A percentile compares a stretch with the other conserved stretches of the same genome.
phyloP scores from a whole-genome alignment of 2,888 invertebrate genomes.

The Luperina testacea region DNA sequence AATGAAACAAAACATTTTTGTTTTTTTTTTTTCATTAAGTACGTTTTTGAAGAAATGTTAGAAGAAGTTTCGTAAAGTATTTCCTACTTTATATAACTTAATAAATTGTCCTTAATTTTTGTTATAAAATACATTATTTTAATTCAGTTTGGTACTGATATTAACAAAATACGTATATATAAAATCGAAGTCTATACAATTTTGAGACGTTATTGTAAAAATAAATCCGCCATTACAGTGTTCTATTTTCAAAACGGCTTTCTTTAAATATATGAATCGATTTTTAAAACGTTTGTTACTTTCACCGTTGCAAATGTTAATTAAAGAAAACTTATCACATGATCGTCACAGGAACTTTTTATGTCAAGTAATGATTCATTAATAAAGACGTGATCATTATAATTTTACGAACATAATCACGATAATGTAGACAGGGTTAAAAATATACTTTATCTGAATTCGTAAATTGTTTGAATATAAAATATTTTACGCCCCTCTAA shows the following conservation, averaged over 20 bases:
- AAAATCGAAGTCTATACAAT: neutral
- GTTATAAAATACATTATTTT: neutral
- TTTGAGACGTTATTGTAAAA: neutral
- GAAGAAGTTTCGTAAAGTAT: neutral
- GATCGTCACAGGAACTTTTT: neutral
- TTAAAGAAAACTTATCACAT: neutral
- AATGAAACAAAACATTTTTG: no score
- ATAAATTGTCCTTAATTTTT: neutral
- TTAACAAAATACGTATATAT: neutral
- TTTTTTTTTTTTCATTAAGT: no score
- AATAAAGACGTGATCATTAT: neutral
- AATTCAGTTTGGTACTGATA: neutral
- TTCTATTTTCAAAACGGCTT: slow-evolving; percentile 1
- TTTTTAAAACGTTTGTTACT: slow-evolving; percentile 1
- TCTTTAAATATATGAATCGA: neutral
- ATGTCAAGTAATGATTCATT: neutral
- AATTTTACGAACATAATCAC: neutral
- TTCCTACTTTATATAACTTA: neutral
- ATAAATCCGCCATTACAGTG: neutral
- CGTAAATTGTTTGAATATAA: neutral
- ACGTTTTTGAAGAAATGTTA: neutral
- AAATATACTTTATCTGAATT: neutral
- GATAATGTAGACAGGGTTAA: neutral
- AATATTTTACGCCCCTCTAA: neutral
- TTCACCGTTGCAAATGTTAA: neutral